phyloP scores from a whole-genome alignment of 2,113 vertebrate genomes.

The Nannobrachium achirus region DNA sequence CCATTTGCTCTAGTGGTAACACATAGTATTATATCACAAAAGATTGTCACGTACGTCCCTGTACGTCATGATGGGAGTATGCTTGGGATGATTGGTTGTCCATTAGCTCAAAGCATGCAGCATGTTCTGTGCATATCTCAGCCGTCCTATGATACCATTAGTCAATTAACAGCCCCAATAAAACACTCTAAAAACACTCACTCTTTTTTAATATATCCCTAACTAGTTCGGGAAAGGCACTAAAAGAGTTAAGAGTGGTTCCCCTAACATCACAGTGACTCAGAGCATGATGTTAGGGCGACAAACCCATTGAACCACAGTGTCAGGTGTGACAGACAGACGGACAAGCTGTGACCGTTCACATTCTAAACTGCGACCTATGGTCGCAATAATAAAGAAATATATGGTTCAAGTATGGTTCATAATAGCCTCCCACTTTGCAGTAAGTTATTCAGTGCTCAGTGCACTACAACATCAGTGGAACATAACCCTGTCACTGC shows the following conservation, averaged over 20 bases:
- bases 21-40: not conserved
- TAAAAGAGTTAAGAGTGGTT: too few species aligned
- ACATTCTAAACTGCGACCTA: too few species aligned
- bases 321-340: not conserved
- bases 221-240: too few species aligned
- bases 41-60: not conserved
- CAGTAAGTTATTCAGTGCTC: conserved; percentile 30
- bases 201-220: too few species aligned
- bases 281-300: too few species aligned
- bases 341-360: not conserved
- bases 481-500: conserved; percentile 3
- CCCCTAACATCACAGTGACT: too few species aligned
- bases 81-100: conserved; percentile 23
- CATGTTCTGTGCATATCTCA: not conserved
- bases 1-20: not conserved
- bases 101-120: conserved; percentile 15
- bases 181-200: not conserved
- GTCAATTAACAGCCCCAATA: not conserved
- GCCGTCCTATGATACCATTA: not conserved
- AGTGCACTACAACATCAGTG: conserved; percentile 30
- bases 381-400: too few species aligned
- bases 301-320: not conserved
- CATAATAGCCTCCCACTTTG: conserved; percentile 37
- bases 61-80: not conserved
- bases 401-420: conserved; percentile 21